Evolutionary conservation across 1,140 invertebrate genomes (phyloP), one percentile per base, ranked within the genome.

Genomic region (Meloidogyne hapla): DNA sequence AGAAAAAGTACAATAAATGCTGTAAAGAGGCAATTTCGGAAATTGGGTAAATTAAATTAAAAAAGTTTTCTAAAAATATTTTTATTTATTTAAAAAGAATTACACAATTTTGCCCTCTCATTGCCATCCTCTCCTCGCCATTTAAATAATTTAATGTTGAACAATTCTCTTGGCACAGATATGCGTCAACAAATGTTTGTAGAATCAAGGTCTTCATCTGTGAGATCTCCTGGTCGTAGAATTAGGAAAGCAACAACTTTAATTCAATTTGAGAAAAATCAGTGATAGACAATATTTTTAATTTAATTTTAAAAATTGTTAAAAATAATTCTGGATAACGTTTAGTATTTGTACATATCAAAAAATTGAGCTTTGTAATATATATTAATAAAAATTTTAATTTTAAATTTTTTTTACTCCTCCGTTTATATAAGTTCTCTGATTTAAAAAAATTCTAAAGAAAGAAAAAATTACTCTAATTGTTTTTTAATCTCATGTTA

Each of bases 1-100:
- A 56, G n/a, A 56, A 56, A 56, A 8, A 56, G 48, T 56, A 56
- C 48, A n/a, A 56, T 56, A 56, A 56, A 56, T 56, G 48, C 48
- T n/a, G 48, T 56, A 56, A 56, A 56, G n/a, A 18, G 1, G n/a
- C 48, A 56, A 21, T 56, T 56, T 56, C 48, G 48, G n/a, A n/a
- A n/a, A n/a, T n/a, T 56, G 18, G 48, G 48, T 56, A 56, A n/a
- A n/a, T 56, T n/a, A 56, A 56, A 5, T 56, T 56, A 18, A 18
- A 48, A 42, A 4, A 4, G 2, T 45, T 6, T 56, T 6, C n/a
- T n/a, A 5, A 48, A 18, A 18, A 48, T 48, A 18, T 18, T 18
- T 48, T 56, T n/a, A n/a, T 48, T 18, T 48, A n/a, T n/a, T n/a
- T n/a, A n/a, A 18, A 18, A 18, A 56, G 48, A 56, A 56, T 56